phyloP scores from a whole-genome alignment of 2,888 invertebrate genomes.

The Portevinia maculata region DNA sequence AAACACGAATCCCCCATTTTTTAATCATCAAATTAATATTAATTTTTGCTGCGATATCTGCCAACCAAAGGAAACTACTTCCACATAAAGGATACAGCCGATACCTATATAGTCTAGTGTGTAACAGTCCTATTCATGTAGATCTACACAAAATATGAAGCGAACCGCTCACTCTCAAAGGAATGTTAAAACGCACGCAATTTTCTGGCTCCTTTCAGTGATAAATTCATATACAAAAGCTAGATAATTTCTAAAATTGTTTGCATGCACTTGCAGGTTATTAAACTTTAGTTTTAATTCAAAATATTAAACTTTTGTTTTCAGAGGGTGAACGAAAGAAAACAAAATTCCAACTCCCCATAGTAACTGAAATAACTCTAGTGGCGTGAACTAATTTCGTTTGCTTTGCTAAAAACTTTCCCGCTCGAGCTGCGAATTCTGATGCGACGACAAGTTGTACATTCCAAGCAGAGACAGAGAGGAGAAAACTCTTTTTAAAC shows the following conservation, averaged over 20 bases:
- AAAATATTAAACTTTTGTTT: background rate
- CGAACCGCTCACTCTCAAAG: too few relatives aligned
- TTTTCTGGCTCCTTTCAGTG: too few relatives aligned
- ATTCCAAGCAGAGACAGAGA: background rate
- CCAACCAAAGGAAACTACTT: too few relatives aligned
- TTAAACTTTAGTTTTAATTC: constrained; percentile 15
- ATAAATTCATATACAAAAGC: too few relatives aligned
- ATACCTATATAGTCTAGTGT: too few relatives aligned
- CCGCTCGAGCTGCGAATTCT: background rate
- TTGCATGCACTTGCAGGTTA: constrained; percentile 5
- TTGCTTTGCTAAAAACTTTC: constrained; percentile 21
- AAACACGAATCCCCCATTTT: too few relatives aligned
- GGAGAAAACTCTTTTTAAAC: constrained; percentile 33
- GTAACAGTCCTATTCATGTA: too few relatives aligned
- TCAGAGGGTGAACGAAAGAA: background rate
- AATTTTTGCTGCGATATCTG: too few relatives aligned
- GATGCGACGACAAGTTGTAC: background rate
- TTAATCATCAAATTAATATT: too few relatives aligned
- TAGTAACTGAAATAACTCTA: constrained; percentile 6
- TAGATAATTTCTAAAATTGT: background rate
- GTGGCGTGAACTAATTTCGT: constrained; percentile 35
- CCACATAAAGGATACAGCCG: too few relatives aligned
- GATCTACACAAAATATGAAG: too few relatives aligned
- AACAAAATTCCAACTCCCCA: background rate
- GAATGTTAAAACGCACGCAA: too few relatives aligned